phyloP scores from a whole-genome alignment of 2,113 vertebrate species.

The Parotia lawesii region DNA sequence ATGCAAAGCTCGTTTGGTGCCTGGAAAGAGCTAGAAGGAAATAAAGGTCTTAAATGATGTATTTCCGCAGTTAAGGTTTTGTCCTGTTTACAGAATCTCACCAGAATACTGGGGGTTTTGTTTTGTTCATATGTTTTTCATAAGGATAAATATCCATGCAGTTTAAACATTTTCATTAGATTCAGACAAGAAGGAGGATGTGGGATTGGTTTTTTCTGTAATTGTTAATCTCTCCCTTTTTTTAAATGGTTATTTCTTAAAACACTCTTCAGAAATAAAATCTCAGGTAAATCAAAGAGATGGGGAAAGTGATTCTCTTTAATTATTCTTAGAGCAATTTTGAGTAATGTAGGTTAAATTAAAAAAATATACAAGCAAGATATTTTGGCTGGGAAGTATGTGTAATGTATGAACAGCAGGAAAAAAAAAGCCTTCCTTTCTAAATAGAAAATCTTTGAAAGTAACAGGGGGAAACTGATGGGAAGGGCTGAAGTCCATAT shows the following conservation, averaged over 20 bases:
- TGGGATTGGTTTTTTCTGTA: slow-evolving; percentile 10
- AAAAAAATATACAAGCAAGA: slow-evolving; percentile 59
- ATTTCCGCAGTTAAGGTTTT: slow-evolving; percentile 47
- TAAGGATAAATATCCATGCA: slow-evolving; percentile 56
- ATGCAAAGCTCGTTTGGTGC: slow-evolving; percentile 46
- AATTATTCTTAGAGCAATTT: slow-evolving; percentile 51
- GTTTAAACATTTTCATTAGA: slow-evolving; percentile 59
- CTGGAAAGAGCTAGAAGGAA: slow-evolving; percentile 64
- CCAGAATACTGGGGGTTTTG: slow-evolving; percentile 46
- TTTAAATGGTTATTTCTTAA: neutral
- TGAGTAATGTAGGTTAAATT: slow-evolving; percentile 58
- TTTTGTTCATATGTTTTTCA: slow-evolving; percentile 64
- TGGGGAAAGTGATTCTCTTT: neutral
- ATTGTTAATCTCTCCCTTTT: neutral
- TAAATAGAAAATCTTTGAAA: slow-evolving; percentile 68
- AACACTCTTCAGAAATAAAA: neutral
- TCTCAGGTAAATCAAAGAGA: slow-evolving; percentile 34
- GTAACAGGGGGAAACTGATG: slow-evolving; percentile 64
- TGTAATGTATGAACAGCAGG: slow-evolving; percentile 64
- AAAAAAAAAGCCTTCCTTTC: slow-evolving; percentile 48
- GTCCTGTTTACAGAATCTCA: slow-evolving; percentile 59
- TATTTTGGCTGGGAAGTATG: slow-evolving; percentile 61
- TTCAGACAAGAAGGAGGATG: slow-evolving; percentile 32
- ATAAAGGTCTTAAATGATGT: slow-evolving; percentile 55
- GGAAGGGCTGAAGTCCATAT: slow-evolving; percentile 64